A percentile compares a stretch with the other conserved stretches of the same genome.
Conservation (phyloP, 2,797 vertebrate species). For the Sebastes hubbsi region DNA sequence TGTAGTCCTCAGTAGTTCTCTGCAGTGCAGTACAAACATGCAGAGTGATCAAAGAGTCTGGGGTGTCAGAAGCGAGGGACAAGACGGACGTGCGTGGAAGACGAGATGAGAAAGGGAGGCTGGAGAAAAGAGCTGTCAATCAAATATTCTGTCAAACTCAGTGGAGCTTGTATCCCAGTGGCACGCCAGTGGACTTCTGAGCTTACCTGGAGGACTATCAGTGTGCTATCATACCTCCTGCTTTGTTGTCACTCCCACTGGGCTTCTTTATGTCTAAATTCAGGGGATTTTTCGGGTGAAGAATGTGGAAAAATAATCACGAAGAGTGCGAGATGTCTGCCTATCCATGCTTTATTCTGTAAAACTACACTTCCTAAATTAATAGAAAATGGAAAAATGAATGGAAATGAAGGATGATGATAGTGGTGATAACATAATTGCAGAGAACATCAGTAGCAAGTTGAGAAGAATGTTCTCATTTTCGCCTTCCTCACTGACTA, state of each 20-base stretch:
- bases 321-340: neutral
- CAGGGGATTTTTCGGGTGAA: neutral
- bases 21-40: constrained; percentile 69
- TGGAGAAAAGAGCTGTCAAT: constrained; percentile 53
- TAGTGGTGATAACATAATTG: neutral
- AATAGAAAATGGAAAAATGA: neutral
- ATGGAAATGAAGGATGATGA: neutral
- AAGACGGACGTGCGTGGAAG: constrained; percentile 61
- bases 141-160: constrained; percentile 31
- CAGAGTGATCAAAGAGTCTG: constrained; percentile 68
- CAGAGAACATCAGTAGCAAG: neutral
- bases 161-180: constrained; percentile 28
- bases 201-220: constrained; percentile 36
- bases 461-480: neutral
- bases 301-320: neutral
- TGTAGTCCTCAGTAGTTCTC: constrained; percentile 54
- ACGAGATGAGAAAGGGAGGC: constrained; percentile 48
- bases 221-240: neutral
- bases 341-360: neutral
- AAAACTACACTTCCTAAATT: neutral
- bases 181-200: constrained; percentile 16
- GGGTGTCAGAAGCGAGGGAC: constrained; percentile 66
- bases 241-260: neutral
- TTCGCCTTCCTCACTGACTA: neutral
- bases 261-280: neutral